Conservation (phyloP, 2,113 vertebrate genomes). For the Bubo blakistoni region DNA sequence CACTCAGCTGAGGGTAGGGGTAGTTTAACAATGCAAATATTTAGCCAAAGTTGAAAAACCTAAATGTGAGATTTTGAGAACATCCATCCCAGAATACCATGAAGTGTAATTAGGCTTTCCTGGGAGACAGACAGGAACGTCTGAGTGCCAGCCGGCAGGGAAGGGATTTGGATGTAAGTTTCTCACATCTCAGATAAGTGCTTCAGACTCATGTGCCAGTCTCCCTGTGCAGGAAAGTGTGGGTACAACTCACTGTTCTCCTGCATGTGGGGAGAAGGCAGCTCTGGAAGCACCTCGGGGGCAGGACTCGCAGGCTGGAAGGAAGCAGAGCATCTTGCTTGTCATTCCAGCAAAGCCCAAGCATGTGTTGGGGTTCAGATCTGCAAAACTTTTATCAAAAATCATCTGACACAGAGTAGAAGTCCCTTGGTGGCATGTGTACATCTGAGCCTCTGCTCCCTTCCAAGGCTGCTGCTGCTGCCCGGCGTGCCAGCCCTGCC, state of each 20-base stretch:
- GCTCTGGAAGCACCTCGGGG: rapidly evolving
- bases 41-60: background rate
- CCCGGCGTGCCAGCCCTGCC: rapidly evolving
- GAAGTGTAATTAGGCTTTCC: background rate
- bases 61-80: background rate
- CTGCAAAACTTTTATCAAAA: background rate
- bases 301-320: background rate
- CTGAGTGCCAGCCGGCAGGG: background rate
- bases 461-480: background rate
- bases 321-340: background rate
- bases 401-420: background rate
- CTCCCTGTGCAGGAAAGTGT: background rate
- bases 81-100: background rate
- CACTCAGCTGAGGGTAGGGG: background rate
- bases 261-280: background rate
- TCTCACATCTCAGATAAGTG: background rate
- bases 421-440: rapidly evolving
- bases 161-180: background rate
- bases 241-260: background rate
- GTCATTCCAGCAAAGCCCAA: background rate
- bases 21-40: background rate
- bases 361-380: rapidly evolving
- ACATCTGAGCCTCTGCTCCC: background rate
- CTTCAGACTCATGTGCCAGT: background rate
- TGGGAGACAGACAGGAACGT: background rate